Base-by-base conservation (phyloP, 2,888 invertebrate species). In the Rotaria sp. region DNA sequence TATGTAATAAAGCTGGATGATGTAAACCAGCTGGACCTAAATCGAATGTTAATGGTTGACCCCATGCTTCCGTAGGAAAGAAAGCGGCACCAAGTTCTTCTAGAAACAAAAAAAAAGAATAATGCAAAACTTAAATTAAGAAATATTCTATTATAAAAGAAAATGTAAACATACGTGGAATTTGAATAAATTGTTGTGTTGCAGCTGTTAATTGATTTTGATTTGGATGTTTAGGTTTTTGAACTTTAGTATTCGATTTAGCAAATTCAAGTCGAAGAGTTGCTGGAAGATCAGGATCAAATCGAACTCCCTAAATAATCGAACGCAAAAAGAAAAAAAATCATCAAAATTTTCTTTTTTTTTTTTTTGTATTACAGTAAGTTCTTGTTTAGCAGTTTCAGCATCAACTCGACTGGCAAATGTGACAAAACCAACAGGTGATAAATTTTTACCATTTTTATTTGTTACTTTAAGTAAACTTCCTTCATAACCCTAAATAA, bases 181-280 rank as follows among this genome's bases (percentile, higher is more conserved):
- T 85, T 41, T 85, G 74, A 18, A 85, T 84, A n/a, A 24, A 50
- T 26, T 85, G 84, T 80, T 80, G 80, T 0, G 67, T 67, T 80
- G 45, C 45, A n/a, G 80, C 80, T 45, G 80, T 7, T 45, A 80
- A 45, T 80, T 45, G 13, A 80, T 80, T 80, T n/a, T 41, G 41
- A 45, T 15, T 41, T 80, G 80, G 80, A 41, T 80, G 86, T 41
- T 86, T 86, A 15, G 86, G 96, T 94, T 96, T 96, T 94, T 97
- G 96, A 94, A 99, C 99, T 95, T 99, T 99, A 93, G 99, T 99
- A 95, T 99, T 99, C 94, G 97, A 97, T 95, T 98, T 98, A 94
- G 99, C 99, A 94, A 99, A 97, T 95, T 99, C 99, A 94, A 99
- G 95, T 93, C 99, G 95, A 94, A 99, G 96, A 92, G 97, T 97